These are phyloP conservation scores for Bucorvus abyssinicus DNA, from an alignment of 2,797 vertebrate genomes.

Conservation along the genomic window DNA sequence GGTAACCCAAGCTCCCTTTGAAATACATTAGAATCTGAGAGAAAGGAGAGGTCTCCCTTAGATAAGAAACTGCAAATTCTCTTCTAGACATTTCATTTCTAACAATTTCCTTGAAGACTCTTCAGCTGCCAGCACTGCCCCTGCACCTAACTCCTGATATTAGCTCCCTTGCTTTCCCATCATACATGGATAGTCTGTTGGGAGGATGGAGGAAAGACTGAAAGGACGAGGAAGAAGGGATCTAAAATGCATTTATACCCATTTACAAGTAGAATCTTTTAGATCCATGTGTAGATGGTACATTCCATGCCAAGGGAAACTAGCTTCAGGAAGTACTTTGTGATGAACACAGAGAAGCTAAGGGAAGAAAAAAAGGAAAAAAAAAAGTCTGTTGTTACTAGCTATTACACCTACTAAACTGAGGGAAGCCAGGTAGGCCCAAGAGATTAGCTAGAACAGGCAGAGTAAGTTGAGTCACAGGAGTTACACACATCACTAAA, in stretches of 20 bases:
- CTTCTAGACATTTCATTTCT: not conserved
- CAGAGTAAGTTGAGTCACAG: not conserved
- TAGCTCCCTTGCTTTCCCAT: not conserved
- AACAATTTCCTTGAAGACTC: not conserved
- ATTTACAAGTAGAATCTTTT: not conserved
- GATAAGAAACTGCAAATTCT: not conserved
- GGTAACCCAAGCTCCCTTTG: not conserved
- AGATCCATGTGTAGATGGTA: not conserved
- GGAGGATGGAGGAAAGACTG: not conserved
- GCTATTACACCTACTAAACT: not conserved
- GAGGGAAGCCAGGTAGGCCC: not conserved
- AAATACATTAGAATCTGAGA: not conserved
- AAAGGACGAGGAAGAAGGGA: not conserved
- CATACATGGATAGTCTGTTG: not conserved
- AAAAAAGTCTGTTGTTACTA: not conserved
- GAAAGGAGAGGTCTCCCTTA: not conserved
- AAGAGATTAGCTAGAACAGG: not conserved
- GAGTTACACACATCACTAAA: not conserved
- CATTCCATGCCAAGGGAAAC: not conserved
- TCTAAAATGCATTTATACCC: not conserved
- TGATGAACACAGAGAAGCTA: not conserved
- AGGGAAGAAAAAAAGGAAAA: not conserved
- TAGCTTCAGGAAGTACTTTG: slow-evolving; percentile 43
- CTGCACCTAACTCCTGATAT: not conserved
- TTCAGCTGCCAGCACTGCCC: not conserved